Evolutionary conservation across 2,888 invertebrate species (phyloP).

Genomic region (Dryococelus australis): DNA sequence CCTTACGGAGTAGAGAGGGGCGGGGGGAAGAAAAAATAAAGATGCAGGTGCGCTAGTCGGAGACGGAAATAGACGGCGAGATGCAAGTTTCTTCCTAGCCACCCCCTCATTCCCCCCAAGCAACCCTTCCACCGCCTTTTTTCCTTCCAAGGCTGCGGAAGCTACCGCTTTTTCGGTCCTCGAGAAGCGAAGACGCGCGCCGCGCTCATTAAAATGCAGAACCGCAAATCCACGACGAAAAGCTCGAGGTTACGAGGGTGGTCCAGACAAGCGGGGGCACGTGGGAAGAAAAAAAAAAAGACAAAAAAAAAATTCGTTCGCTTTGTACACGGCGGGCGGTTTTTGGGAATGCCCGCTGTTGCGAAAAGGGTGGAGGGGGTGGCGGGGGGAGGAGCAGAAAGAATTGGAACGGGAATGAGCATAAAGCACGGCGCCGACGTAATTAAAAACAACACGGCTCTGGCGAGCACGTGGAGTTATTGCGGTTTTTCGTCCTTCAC

Average conservation of each 20-base stretch:
- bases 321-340: background rate
- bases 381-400: background rate
- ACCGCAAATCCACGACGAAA: background rate
- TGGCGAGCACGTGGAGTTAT: background rate
- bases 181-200: background rate
- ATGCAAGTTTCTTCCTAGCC: background rate
- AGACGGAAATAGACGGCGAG: background rate
- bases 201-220: conserved; percentile 8
- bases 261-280: background rate
- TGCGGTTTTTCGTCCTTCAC: background rate
- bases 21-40: background rate
- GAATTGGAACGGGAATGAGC: conserved; percentile 16
- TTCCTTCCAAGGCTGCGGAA: background rate
- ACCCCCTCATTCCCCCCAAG: background rate
- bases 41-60: background rate
- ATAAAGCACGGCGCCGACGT: background rate
- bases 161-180: conserved; percentile 8
- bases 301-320: background rate
- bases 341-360: too few species aligned
- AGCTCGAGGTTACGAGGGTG: background rate
- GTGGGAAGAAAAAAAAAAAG: background rate
- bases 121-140: background rate
- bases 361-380: too few species aligned
- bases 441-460: conserved; percentile 5
- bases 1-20: too few species aligned